Conservation (phyloP, 2,113 vertebrate species). For the Arvicanthis niloticus region DNA sequence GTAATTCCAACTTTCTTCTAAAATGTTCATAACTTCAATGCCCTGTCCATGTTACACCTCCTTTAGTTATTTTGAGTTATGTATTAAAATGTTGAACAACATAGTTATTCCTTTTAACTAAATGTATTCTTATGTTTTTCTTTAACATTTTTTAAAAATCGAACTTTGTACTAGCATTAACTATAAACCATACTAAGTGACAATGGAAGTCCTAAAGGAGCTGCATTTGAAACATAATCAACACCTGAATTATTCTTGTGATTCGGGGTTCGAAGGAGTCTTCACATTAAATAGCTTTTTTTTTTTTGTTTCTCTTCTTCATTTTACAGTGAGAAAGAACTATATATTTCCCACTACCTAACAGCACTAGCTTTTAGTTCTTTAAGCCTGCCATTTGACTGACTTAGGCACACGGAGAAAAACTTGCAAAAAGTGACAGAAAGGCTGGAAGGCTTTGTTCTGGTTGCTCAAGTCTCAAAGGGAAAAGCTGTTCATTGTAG, state of each 20-base stretch:
- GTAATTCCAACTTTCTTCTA: not conserved
- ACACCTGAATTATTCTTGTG: not conserved
- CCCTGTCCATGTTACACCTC: not conserved
- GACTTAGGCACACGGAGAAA: not conserved
- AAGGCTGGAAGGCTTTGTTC: slow-evolving; percentile 2
- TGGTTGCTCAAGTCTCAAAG: not conserved
- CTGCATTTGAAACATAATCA: slow-evolving; percentile 32
- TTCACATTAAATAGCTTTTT: slow-evolving; percentile 54
- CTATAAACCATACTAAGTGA: not conserved
- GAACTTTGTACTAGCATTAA: not conserved
- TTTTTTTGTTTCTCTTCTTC: slow-evolving; percentile 49
- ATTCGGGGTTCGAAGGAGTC: slow-evolving; percentile 18
- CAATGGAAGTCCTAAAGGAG: not conserved
- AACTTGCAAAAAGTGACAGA: slow-evolving; percentile 53
- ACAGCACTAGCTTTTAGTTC: slow-evolving; percentile 45
- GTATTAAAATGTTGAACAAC: not conserved
- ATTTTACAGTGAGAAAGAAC: slow-evolving; percentile 43
- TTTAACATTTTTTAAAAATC: not conserved
- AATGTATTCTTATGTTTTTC: not conserved
- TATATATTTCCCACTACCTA: slow-evolving; percentile 12
- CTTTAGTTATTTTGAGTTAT: not conserved
- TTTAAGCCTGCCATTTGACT: not conserved
- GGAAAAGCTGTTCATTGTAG: slow-evolving; percentile 49
- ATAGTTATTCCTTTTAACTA: not conserved
- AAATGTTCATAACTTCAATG: not conserved